Evolutionary conservation across 1,140 invertebrate species (phyloP), one percentile per base, ranked within the genome.

Genomic region (roundworm (Caenorhabditis elegans)): DNA sequence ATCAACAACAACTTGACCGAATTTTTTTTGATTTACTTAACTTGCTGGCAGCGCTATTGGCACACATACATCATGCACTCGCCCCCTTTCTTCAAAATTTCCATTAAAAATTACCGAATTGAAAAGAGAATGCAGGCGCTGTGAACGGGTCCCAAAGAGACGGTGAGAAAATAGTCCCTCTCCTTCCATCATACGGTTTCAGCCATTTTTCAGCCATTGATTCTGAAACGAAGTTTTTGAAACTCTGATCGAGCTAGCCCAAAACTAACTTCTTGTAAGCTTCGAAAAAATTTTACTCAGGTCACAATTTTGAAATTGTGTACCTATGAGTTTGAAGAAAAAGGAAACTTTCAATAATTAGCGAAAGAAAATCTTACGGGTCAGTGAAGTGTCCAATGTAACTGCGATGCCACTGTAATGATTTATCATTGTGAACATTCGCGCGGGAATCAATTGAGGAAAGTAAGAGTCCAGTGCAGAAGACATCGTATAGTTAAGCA

Each of bases 341-440:
- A n/a, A n/a, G n/a, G n/a, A n/a, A n/a, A n/a, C n/a, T n/a, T n/a
- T n/a, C n/a, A n/a, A n/a, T n/a, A n/a, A n/a, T n/a, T n/a, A n/a
- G n/a, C n/a, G n/a, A n/a, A n/a, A n/a, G n/a, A n/a, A n/a, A n/a
- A n/a, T n/a, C n/a, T n/a, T n/a, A n/a, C n/a, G n/a, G n/a, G n/a
- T n/a, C n/a, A n/a, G n/a, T n/a, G 26, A 60, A 13, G 53, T 60
- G n/a, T 60, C 53, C 53, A 60, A 31, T 15, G 53, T 60, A 17
- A 60, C 53, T 17, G 28, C 53, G n/a, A 60, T 60, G 15, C 53
- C 53, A 60, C 53, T 60, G 26, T 60, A 6, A 60, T 60, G 53
- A 34, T 60, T 60, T 10, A 60, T 60, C 53, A 60, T 60, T 31
- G 53, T 60, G 26, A 60, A 60, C 53, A 60, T 60, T 34, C 53